Evolutionary conservation across 2,797 vertebrate genomes (phyloP).

Genomic region (Accipiter fasciatus): DNA sequence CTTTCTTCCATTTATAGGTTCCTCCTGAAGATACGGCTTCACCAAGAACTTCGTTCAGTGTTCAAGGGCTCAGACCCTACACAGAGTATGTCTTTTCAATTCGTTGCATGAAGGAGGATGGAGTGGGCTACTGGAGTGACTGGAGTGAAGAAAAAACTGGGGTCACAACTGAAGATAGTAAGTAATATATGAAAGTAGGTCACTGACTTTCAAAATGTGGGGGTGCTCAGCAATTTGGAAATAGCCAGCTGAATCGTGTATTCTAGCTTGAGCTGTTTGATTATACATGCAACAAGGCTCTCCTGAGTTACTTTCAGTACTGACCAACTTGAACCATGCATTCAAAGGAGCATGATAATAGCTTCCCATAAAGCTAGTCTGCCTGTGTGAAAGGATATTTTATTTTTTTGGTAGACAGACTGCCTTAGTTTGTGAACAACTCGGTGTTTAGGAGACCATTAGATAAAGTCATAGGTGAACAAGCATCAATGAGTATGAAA

Average conservation of each 20-base stretch:
- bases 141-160: constrained; percentile 81
- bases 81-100: constrained; percentile 83
- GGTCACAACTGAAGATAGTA: constrained; percentile 83
- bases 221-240: neutral
- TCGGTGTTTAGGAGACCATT: neutral
- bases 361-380: neutral
- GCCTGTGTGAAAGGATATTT: neutral
- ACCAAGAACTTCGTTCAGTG: constrained; percentile 78
- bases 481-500: neutral
- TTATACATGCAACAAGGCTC: neutral
- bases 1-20: constrained; percentile 71
- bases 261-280: neutral
- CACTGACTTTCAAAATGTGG: neutral
- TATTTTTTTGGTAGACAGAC: neutral
- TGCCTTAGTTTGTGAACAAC: neutral
- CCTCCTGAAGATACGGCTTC: constrained; percentile 72
- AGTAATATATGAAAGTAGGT: constrained; percentile 52
- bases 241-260: neutral
- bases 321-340: fast-evolving
- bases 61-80: constrained; percentile 83
- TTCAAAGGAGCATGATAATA: neutral
- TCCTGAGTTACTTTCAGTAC: neutral
- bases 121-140: constrained; percentile 84
- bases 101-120: constrained; percentile 74
- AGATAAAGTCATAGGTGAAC: neutral